These are phyloP conservation scores for Phyto melanocephala DNA, from an alignment of 2,888 invertebrate genomes.

Conservation along the genomic window DNA sequence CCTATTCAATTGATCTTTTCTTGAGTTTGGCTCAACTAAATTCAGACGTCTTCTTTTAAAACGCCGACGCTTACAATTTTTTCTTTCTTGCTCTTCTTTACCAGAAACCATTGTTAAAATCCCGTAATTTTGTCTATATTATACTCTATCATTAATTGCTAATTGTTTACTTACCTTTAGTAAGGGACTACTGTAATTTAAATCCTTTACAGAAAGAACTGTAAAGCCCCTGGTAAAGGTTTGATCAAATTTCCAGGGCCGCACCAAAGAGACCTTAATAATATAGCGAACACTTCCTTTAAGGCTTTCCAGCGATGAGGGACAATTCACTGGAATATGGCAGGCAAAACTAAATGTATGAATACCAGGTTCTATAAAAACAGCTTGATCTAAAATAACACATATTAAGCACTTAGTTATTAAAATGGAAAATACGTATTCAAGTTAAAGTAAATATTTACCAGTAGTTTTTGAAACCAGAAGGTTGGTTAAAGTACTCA, in stretches of 20 bases:
- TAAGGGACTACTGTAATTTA: not conserved
- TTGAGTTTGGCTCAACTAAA: no score
- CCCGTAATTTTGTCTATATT: no score
- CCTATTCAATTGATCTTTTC: no score
- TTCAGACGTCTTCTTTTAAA: no score
- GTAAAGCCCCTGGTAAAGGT: slow-evolving; percentile 85
- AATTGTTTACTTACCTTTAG: slow-evolving; percentile 17
- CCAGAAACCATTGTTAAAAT: no score
- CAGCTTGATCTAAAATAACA: slow-evolving; percentile 65
- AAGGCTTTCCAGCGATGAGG: slow-evolving; percentile 80
- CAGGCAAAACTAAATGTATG: slow-evolving; percentile 80
- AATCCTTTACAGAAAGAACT: slow-evolving; percentile 79
- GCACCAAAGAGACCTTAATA: slow-evolving; percentile 84
- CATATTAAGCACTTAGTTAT: not conserved
- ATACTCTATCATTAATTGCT: no score
- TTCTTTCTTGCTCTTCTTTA: no score
- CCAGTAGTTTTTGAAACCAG: slow-evolving; percentile 21
- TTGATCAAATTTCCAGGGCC: slow-evolving; percentile 90
- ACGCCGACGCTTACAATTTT: no score
- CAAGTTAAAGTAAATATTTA: not conserved
- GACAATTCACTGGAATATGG: slow-evolving; percentile 79
- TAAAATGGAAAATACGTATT: no score
- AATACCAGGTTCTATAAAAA: slow-evolving; percentile 78
- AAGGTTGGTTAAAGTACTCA: slow-evolving; percentile 69
- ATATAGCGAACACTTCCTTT: slow-evolving; percentile 81